Conservation (phyloP, 2,888 invertebrate species). For the Mesorhabditis spiculigera region DNA sequence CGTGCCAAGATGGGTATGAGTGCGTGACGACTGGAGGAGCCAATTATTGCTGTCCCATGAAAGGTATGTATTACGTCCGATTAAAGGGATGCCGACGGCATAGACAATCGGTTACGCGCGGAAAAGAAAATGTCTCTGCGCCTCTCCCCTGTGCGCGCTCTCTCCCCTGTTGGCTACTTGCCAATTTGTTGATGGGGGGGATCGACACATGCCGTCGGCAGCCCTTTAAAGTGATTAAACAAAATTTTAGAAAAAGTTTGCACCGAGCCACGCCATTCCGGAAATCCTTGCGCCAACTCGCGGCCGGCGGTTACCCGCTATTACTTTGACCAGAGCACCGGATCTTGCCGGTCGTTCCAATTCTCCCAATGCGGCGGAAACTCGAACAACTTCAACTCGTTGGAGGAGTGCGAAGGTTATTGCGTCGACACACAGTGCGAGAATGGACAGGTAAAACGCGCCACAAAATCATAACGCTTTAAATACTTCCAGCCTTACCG, state of each 20-base stretch:
- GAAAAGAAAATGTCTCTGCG: too few species aligned
- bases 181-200: too few species aligned
- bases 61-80: slow-evolving; percentile 15
- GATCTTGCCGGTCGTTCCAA: slow-evolving; percentile 40
- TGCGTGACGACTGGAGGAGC: slow-evolving; percentile 51
- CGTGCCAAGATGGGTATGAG: slow-evolving; percentile 53
- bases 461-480: background rate
- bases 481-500: slow-evolving; percentile 27
- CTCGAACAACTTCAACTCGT: slow-evolving; percentile 53
- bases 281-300: slow-evolving; percentile 34
- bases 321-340: slow-evolving; percentile 36
- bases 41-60: slow-evolving; percentile 53
- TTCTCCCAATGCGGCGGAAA: slow-evolving; percentile 55
- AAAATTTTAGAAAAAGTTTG: slow-evolving; percentile 33
- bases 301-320: slow-evolving; percentile 35
- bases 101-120: too few species aligned
- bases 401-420: slow-evolving; percentile 58
- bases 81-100: background rate
- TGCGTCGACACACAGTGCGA: slow-evolving; percentile 55
- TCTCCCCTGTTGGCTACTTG: too few species aligned
- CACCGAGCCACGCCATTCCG: slow-evolving; percentile 26
- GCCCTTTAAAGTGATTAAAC: background rate
- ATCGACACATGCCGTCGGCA: too few species aligned
- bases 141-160: too few species aligned
- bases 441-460: slow-evolving; percentile 25